Conservation (phyloP, 2,888 invertebrate genomes). For the Sacculina carcini region DNA sequence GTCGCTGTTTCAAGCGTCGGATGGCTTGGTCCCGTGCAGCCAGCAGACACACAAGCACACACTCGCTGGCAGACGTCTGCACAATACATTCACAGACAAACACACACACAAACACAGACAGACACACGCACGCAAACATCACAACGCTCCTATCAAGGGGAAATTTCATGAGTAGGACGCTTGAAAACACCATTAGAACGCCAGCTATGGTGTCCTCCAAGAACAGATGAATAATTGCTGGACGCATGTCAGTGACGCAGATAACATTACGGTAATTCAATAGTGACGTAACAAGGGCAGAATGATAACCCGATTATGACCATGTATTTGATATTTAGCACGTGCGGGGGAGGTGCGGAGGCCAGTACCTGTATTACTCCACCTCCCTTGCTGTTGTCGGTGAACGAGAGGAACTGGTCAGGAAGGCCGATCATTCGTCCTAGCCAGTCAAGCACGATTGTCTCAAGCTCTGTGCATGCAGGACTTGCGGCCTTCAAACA, state of each 20-base stretch:
- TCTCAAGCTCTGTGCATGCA: slow-evolving; percentile 84
- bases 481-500: slow-evolving; percentile 89
- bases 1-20: slow-evolving; percentile 51
- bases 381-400: slow-evolving; percentile 63
- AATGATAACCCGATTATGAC: no score
- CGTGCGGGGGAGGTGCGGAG: background rate
- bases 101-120: background rate
- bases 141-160: no score
- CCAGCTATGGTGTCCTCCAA: background rate
- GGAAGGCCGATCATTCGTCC: slow-evolving; percentile 63
- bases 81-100: background rate
- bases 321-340: no score
- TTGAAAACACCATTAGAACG: no score
- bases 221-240: background rate
- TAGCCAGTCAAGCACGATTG: slow-evolving; percentile 83
- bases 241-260: no score
- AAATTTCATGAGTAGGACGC: no score
- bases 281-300: no score
- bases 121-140: background rate
- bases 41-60: slow-evolving; percentile 67
- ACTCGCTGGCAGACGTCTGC: slow-evolving; percentile 86
- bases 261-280: no score
- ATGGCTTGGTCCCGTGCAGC: slow-evolving; percentile 74
- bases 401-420: slow-evolving; percentile 53
- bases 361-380: slow-evolving; percentile 68